Percentiles rank a stretch among this genome's conserved stretches.
These are phyloP conservation scores for Nymphalis urticae DNA, from an alignment of 2,888 invertebrate genomes.

Conservation along the genomic window DNA sequence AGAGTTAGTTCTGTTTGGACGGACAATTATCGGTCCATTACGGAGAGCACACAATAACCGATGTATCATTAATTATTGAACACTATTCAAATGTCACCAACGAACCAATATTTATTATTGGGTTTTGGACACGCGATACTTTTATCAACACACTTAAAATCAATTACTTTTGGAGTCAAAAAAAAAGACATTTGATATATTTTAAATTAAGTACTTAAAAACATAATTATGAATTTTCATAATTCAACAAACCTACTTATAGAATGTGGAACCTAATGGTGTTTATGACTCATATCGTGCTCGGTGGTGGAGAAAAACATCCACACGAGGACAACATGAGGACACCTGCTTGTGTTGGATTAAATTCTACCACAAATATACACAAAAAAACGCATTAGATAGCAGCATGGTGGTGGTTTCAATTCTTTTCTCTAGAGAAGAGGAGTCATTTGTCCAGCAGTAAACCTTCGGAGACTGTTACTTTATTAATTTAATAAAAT, in stretches of 20 bases:
- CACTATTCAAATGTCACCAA: slow-evolving; percentile 60
- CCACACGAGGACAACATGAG: too few species aligned
- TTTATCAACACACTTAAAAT: slow-evolving; percentile 41
- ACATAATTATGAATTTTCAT: too few species aligned
- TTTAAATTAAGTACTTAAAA: neutral
- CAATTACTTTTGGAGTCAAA: slow-evolving; percentile 41
- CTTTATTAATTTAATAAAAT: neutral
- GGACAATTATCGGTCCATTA: slow-evolving; percentile 80
- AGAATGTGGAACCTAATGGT: too few species aligned
- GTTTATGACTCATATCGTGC: too few species aligned
- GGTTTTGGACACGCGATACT: slow-evolving; percentile 42
- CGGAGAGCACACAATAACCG: slow-evolving; percentile 67
- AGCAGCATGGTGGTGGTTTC: too few species aligned
- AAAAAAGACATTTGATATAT: slow-evolving; percentile 23
- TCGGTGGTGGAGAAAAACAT: too few species aligned
- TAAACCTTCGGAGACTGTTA: neutral
- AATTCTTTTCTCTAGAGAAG: too few species aligned
- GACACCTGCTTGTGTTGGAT: too few species aligned
- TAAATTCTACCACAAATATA: too few species aligned
- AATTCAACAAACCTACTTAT: too few species aligned
- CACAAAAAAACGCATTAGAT: too few species aligned
- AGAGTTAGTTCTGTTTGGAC: slow-evolving; percentile 78
- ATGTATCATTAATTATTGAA: slow-evolving; percentile 71
- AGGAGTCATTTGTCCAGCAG: too few species aligned
- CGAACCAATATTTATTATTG: slow-evolving; percentile 49